Percentiles rank a stretch among this genome's conserved stretches.
phyloP scores from a whole-genome alignment of 2,113 vertebrate genomes.

The Ptilonorhynchus violaceus region DNA sequence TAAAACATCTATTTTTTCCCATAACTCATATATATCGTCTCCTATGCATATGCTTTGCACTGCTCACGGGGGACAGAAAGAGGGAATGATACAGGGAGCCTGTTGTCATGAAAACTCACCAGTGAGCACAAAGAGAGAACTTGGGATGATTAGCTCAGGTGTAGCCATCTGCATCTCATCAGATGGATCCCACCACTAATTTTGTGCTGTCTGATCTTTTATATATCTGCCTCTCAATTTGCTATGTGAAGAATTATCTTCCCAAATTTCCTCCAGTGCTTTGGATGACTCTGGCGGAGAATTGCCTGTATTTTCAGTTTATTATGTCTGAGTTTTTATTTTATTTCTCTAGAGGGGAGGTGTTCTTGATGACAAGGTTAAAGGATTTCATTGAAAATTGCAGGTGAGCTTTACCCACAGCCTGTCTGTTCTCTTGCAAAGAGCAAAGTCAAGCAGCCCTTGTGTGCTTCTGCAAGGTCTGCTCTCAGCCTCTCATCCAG shows the following conservation, averaged over 20 bases:
- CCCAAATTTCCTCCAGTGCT: background rate
- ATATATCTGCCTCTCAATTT: background rate
- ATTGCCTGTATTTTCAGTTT: background rate
- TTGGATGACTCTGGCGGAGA: background rate
- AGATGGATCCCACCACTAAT: background rate
- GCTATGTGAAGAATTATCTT: background rate
- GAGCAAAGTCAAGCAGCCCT: background rate
- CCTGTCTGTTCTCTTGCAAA: background rate
- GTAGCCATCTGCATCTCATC: background rate
- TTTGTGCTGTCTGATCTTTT: background rate
- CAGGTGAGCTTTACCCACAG: background rate
- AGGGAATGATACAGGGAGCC: background rate
- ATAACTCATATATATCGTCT: background rate
- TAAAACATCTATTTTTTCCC: background rate
- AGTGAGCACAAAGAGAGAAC: background rate
- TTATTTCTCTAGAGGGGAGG: background rate
- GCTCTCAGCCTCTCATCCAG: background rate
- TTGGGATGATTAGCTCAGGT: background rate
- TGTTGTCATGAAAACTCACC: background rate
- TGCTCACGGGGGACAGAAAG: background rate
- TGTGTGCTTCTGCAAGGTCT: background rate
- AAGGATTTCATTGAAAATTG: background rate
- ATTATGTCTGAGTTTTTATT: background rate
- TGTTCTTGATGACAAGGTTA: background rate
- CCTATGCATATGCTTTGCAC: background rate